phyloP scores from a whole-genome alignment of 2,113 vertebrate species.

The Gadus macrocephalus region DNA sequence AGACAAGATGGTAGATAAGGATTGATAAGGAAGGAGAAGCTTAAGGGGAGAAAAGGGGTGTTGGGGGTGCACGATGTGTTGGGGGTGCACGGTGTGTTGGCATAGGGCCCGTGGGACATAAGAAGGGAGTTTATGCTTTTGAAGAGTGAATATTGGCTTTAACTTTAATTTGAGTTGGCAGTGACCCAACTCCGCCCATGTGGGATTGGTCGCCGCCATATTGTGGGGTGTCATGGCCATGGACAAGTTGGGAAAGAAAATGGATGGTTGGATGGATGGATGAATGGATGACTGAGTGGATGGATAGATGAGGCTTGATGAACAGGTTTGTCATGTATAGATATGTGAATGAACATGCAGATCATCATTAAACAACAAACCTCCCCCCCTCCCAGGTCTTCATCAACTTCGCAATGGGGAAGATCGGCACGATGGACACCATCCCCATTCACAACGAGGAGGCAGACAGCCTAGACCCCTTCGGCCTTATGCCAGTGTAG shows the following conservation, averaged over 20 bases:
- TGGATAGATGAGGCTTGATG: not conserved
- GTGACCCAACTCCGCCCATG: no score
- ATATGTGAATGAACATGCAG: not conserved
- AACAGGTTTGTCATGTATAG: not conserved
- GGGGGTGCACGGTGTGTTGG: no score
- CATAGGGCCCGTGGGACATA: no score
- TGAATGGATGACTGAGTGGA: not conserved
- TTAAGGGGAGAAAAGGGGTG: slow-evolving; percentile 56
- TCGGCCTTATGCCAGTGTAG: not conserved
- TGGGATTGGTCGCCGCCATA: no score
- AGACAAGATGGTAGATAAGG: slow-evolving; percentile 19
- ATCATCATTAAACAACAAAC: slow-evolving; percentile 17
- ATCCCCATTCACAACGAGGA: slow-evolving; percentile 34
- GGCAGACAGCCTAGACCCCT: slow-evolving; percentile 31
- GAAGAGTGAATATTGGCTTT: no score
- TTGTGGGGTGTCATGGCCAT: no score
- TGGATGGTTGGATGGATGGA: not conserved
- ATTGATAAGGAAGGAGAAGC: slow-evolving; percentile 53
- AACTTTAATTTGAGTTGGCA: no score
- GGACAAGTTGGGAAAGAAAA: no score
- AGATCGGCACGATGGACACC: slow-evolving; percentile 51
- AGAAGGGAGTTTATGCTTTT: no score
- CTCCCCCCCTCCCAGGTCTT: slow-evolving; percentile 77
- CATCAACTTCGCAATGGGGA: slow-evolving; percentile 91
- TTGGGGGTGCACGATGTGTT: no score